These are phyloP conservation scores for Trissoscelio sp. DNA, from an alignment of 2,888 invertebrate genomes.

Conservation along the genomic window DNA sequence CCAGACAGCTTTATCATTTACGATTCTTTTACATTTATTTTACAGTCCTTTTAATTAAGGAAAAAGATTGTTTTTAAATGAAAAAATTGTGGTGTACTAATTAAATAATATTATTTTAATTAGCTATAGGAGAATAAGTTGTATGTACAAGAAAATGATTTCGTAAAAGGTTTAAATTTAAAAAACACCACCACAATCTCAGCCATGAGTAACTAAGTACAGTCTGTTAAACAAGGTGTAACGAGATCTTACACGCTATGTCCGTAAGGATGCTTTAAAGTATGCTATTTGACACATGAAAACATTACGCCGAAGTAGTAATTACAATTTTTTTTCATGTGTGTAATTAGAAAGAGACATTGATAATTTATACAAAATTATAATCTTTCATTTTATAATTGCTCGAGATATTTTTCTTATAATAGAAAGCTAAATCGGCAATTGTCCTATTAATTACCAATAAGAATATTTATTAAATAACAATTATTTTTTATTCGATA, in stretches of 20 bases:
- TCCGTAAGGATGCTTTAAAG: slow-evolving; percentile 7
- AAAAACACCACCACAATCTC: slow-evolving; percentile 9
- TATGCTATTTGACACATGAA: slow-evolving; percentile 2
- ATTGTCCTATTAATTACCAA: no score
- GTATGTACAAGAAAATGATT: not conserved
- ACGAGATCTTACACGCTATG: slow-evolving; percentile 33
- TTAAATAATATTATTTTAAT: not conserved
- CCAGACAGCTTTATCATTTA: slow-evolving; percentile 23
- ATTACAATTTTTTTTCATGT: not conserved
- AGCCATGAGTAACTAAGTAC: slow-evolving; percentile 4
- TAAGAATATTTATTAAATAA: no score
- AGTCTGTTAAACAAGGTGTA: slow-evolving; percentile 48
- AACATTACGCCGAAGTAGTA: not conserved
- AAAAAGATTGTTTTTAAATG: no score
- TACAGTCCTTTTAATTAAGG: no score
- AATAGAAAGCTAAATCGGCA: no score
- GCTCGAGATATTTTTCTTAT: no score
- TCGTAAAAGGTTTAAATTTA: not conserved
- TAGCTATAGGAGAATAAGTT: not conserved
- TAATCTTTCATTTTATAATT: not conserved
- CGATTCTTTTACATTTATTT: no score
- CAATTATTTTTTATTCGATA: no score
- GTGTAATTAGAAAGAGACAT: not conserved
- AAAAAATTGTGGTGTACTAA: no score
- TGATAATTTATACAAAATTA: not conserved